Percentiles rank a stretch among this genome's conserved stretches.
Conservation (phyloP, 2,888 invertebrate species). For the Candidula unifasciata region DNA sequence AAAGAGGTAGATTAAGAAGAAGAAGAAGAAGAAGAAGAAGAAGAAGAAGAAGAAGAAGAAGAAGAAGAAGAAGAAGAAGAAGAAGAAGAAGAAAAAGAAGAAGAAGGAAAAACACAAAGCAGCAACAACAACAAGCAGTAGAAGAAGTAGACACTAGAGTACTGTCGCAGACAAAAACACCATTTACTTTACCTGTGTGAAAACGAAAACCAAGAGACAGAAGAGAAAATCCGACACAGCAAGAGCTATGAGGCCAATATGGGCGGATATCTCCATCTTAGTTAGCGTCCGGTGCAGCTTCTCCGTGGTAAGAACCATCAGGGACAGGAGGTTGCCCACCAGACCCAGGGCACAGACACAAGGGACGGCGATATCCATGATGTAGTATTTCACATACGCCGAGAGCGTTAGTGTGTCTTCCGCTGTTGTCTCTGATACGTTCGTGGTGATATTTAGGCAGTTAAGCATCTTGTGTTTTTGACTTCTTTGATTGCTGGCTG, state of each 20-base stretch:
- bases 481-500: no score
- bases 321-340: constrained; percentile 72
- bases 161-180: no score
- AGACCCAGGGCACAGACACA: constrained; percentile 72
- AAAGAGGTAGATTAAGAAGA: no score
- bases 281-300: constrained; percentile 69
- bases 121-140: no score
- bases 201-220: constrained; percentile 72
- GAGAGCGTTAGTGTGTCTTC: neutral
- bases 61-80: no score
- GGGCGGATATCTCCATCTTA: constrained; percentile 75
- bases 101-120: no score
- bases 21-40: no score
- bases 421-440: neutral
- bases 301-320: constrained; percentile 72
- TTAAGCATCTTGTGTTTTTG: no score
- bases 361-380: constrained; percentile 58
- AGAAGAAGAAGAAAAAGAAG: no score
- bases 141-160: no score
- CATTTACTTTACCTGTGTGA: constrained; percentile 56
- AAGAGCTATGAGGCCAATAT: constrained; percentile 74
- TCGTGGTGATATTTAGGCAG: neutral
- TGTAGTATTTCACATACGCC: neutral
- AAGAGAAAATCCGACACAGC: constrained; percentile 76
- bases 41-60: no score